Evolutionary conservation across 35 echinoderm and acorn worm species (phyloP).

Genomic region (Acanthaster planci): DNA sequence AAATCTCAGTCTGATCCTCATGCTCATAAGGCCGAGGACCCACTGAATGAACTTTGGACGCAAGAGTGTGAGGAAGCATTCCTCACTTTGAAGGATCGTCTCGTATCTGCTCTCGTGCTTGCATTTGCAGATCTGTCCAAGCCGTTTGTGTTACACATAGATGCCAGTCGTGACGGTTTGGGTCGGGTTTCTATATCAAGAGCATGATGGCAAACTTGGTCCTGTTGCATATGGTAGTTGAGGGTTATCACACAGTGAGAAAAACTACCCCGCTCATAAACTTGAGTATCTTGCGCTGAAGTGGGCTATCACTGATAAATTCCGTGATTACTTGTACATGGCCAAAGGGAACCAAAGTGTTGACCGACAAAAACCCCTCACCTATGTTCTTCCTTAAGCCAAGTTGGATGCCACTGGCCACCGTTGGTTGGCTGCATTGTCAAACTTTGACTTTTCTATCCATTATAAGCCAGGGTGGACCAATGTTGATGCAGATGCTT

Average conservation of each 20-base stretch:
- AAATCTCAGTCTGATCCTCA: neutral
- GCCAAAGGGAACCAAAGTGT: no score
- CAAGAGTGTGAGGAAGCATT: conserved; percentile 50
- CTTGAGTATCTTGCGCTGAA: no score
- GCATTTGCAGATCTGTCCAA: conserved; percentile 67
- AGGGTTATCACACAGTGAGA: conserved; percentile 23
- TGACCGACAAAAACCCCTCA: no score
- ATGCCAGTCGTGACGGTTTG: conserved; percentile 59
- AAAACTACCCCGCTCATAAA: no score
- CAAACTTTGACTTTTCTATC: conserved; percentile 64
- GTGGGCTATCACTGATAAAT: no score
- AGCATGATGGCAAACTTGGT: conserved; percentile 39
- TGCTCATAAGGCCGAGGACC: conserved; percentile 1
- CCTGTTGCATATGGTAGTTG: conserved; percentile 59
- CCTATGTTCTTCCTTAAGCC: no score
- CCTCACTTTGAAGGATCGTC: conserved; percentile 12
- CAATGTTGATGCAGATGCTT: conserved; percentile 33
- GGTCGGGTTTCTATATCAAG: conserved; percentile 64
- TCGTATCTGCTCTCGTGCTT: conserved; percentile 51
- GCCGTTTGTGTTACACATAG: no score
- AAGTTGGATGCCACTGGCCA: no score
- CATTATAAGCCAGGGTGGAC: conserved; percentile 17
- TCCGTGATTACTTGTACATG: no score
- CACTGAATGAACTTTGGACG: conserved; percentile 27
- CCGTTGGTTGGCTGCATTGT: conserved; percentile 49